Percentiles rank a stretch among this genome's conserved stretches.
phyloP scores from a whole-genome alignment of 1,140 invertebrate species.

The Trichonephila clavipes region DNA sequence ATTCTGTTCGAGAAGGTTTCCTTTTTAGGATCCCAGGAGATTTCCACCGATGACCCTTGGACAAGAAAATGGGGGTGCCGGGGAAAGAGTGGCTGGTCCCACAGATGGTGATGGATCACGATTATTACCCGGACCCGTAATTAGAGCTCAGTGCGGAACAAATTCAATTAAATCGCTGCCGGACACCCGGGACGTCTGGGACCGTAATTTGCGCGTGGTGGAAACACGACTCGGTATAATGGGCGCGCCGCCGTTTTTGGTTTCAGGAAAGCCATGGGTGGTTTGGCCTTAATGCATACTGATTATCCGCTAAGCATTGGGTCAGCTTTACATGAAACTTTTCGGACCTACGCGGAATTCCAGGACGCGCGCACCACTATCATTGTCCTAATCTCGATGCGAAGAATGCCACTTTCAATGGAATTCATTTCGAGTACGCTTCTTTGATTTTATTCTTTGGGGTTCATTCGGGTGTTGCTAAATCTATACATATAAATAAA shows the following conservation, averaged over 20 bases:
- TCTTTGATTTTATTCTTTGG: too few species aligned
- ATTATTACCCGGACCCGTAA: conserved; percentile 48
- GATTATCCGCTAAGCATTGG: too few species aligned
- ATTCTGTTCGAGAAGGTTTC: too few species aligned
- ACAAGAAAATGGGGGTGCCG: background rate
- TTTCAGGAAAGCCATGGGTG: background rate
- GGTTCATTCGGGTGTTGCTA: too few species aligned
- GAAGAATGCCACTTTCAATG: too few species aligned
- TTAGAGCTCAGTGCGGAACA: conserved; percentile 18
- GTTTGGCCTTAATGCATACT: background rate
- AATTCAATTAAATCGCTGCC: conserved; percentile 46
- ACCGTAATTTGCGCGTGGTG: background rate
- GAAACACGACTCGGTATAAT: background rate
- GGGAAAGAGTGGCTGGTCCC: background rate
- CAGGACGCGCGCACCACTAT: too few species aligned
- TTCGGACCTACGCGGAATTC: too few species aligned
- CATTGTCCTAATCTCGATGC: too few species aligned
- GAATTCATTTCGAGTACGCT: too few species aligned
- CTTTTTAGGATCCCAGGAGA: too few species aligned
- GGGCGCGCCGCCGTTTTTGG: background rate
- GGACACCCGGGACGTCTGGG: background rate
- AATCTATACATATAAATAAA: too few species aligned
- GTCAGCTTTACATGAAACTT: too few species aligned
- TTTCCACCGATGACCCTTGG: background rate
- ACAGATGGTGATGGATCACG: conserved; percentile 31